Evolutionary conservation across 2,113 vertebrate genomes (phyloP).

Genomic region (Eulemur macaco): DNA sequence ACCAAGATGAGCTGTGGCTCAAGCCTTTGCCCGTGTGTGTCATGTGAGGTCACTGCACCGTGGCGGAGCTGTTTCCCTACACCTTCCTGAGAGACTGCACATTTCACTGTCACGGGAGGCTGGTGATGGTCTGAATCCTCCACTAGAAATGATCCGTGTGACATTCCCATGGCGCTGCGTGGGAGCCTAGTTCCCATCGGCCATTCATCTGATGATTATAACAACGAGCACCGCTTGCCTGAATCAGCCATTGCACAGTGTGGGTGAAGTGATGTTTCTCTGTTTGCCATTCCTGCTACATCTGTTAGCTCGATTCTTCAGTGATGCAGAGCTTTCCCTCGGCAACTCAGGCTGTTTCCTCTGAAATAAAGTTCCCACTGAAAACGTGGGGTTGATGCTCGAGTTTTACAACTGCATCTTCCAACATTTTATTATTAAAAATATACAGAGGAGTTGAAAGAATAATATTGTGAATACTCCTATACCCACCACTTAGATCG

Average conservation of each 20-base stretch:
- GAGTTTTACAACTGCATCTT: background rate
- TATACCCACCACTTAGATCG: background rate
- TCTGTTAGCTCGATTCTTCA: background rate
- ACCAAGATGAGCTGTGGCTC: background rate
- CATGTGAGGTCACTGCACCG: background rate
- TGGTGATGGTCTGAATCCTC: background rate
- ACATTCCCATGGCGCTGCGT: accelerated
- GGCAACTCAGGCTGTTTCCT: background rate
- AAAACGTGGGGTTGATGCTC: background rate
- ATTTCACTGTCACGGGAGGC: background rate
- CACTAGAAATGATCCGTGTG: background rate
- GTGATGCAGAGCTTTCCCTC: background rate
- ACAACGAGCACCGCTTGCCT: too few species aligned
- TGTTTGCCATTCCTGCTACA: background rate
- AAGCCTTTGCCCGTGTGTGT: background rate
- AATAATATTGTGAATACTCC: background rate
- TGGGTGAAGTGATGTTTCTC: background rate
- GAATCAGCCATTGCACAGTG: background rate
- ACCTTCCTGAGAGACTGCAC: too few species aligned
- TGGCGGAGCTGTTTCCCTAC: accelerated
- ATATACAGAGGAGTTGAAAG: background rate
- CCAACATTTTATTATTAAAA: background rate
- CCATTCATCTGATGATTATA: background rate
- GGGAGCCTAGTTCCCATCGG: background rate
- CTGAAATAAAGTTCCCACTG: background rate